phyloP scores from a whole-genome alignment of 2,797 vertebrate genomes.

The Acropternis orthonyx region DNA sequence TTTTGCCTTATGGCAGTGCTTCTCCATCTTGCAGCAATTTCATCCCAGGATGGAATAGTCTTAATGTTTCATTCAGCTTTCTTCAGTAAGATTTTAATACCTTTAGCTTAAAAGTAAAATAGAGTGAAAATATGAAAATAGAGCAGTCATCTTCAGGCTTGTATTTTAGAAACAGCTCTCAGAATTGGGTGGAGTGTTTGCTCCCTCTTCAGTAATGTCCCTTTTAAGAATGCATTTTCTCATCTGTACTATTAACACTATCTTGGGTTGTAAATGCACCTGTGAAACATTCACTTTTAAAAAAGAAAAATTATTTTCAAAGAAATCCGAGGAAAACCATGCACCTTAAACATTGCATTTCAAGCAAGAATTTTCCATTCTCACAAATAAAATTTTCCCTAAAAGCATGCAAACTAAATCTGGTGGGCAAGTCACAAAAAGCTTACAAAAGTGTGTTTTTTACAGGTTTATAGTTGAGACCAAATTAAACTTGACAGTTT shows the following conservation, averaged over 20 bases:
- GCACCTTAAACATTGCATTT: not conserved
- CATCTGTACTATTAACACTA: not conserved
- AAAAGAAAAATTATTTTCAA: not conserved
- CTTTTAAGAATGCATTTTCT: not conserved
- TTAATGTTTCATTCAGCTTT: not conserved
- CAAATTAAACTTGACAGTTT: not conserved
- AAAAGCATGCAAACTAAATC: not conserved
- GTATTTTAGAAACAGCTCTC: not conserved
- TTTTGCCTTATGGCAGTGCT: not conserved
- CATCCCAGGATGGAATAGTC: not conserved
- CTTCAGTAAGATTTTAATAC: not conserved
- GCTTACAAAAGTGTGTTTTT: not conserved
- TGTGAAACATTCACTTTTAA: not conserved
- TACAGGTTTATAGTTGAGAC: not conserved
- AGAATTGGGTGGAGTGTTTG: not conserved
- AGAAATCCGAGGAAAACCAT: not conserved
- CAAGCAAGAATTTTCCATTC: not conserved
- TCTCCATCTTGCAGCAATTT: not conserved
- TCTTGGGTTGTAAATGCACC: not conserved
- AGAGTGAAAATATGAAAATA: not conserved
- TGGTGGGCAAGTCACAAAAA: not conserved
- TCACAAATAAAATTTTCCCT: not conserved
- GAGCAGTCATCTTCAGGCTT: not conserved
- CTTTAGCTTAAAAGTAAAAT: not conserved
- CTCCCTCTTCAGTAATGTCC: not conserved